Evolutionary conservation across 2,113 vertebrate species (phyloP).

Genomic region (Meriones unguiculatus): DNA sequence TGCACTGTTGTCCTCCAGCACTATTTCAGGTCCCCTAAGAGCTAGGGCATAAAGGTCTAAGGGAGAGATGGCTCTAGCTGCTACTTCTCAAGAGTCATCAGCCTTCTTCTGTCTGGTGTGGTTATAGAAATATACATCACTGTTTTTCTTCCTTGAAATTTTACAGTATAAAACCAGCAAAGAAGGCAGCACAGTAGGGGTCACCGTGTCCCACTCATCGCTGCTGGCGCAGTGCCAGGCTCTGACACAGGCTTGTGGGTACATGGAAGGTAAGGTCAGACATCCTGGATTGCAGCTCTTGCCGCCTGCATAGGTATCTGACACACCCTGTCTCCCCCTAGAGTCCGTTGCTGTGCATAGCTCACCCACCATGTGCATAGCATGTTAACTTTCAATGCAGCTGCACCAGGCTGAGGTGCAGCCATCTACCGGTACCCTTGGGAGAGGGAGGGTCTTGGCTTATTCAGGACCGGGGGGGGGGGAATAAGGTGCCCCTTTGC

Average conservation of each 20-base stretch:
- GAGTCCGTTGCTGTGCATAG: neutral
- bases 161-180: conserved; percentile 97
- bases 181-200: conserved; percentile 97
- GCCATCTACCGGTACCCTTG: accelerated
- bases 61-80: neutral
- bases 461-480: neutral
- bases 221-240: conserved; percentile 95
- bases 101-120: neutral
- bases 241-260: conserved; percentile 96
- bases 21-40: neutral
- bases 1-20: neutral
- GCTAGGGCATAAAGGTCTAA: accelerated
- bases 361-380: neutral
- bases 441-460: neutral
- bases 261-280: conserved; percentile 92
- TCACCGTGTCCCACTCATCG: conserved; percentile 93
- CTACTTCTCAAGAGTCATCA: neutral
- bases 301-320: neutral
- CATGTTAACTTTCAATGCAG: neutral
- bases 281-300: neutral
- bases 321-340: no score
- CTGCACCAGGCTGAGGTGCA: accelerated
- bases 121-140: neutral
- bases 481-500: neutral
- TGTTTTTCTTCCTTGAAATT: neutral